phyloP scores from a whole-genome alignment of 35 echinoderm and acorn worm genomes.

The Anneissia japonica region DNA sequence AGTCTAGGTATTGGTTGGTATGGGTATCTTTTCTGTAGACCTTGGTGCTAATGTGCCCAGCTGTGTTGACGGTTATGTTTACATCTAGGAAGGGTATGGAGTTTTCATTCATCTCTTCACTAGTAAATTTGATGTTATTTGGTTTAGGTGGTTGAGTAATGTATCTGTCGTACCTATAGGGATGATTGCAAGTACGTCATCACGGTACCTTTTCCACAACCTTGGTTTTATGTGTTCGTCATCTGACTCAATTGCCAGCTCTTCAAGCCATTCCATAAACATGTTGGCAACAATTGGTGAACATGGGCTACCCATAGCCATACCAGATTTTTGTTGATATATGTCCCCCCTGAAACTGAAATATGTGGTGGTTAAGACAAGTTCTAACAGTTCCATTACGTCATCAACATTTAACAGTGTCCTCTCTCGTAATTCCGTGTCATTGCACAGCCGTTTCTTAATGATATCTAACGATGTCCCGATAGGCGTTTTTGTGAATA shows the following conservation, averaged over 20 bases:
- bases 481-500: constrained; percentile 4
- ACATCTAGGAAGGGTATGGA: neutral
- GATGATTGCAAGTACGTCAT: neutral
- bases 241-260: neutral
- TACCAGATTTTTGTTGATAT: neutral
- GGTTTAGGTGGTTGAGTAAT: neutral
- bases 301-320: neutral
- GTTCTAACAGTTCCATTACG: neutral
- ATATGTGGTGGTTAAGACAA: constrained; percentile 7
- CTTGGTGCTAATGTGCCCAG: neutral
- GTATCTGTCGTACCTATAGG: neutral
- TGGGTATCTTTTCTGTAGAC: neutral
- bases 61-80: neutral
- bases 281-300: constrained; percentile 3
- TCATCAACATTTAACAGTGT: constrained; percentile 1
- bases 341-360: constrained; percentile 1
- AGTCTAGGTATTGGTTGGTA: constrained; percentile 27
- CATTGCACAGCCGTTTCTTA: neutral
- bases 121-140: neutral
- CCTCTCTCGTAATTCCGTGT: neutral
- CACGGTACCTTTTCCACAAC: neutral
- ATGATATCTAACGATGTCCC: neutral
- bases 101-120: neutral
- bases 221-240: neutral
- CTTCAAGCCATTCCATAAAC: neutral